Evolutionary conservation across 1,140 invertebrate species (phyloP).

Genomic region (Drosophila tristis): DNA sequence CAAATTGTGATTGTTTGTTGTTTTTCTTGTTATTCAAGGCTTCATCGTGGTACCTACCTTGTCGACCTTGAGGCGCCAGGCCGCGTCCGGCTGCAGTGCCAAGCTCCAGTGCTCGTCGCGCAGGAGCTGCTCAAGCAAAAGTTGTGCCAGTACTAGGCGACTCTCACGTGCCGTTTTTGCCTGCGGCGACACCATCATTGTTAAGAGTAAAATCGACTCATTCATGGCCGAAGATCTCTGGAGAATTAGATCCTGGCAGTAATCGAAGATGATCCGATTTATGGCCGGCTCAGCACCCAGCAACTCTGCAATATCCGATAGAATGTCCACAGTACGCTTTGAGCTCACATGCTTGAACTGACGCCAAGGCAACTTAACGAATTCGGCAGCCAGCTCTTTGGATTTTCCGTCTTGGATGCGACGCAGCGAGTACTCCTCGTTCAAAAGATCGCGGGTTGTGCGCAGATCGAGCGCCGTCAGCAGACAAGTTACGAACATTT

Average conservation of each 20-base stretch:
- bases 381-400: conserved; percentile 37
- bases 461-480: conserved; percentile 61
- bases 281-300: conserved; percentile 48
- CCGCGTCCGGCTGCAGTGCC: conserved; percentile 62
- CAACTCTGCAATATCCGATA: conserved; percentile 62
- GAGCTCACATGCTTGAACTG: conserved; percentile 71
- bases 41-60: conserved; percentile 37
- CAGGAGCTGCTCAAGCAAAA: conserved; percentile 58
- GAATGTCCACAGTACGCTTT: conserved; percentile 35
- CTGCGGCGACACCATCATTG: conserved; percentile 47
- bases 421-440: conserved; percentile 70
- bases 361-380: conserved; percentile 66
- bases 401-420: conserved; percentile 32
- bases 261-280: conserved; percentile 62
- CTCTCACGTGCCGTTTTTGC: conserved; percentile 22
- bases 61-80: conserved; percentile 60
- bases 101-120: conserved; percentile 76
- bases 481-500: conserved; percentile 71
- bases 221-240: conserved; percentile 63
- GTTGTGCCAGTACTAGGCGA: conserved; percentile 41
- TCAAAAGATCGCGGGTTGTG: conserved; percentile 54
- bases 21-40: neutral
- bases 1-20: neutral
- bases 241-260: conserved; percentile 60
- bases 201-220: conserved; percentile 65